phyloP scores from a whole-genome alignment of 2,113 vertebrate species.

The Telmatochromis bifrenatus region DNA sequence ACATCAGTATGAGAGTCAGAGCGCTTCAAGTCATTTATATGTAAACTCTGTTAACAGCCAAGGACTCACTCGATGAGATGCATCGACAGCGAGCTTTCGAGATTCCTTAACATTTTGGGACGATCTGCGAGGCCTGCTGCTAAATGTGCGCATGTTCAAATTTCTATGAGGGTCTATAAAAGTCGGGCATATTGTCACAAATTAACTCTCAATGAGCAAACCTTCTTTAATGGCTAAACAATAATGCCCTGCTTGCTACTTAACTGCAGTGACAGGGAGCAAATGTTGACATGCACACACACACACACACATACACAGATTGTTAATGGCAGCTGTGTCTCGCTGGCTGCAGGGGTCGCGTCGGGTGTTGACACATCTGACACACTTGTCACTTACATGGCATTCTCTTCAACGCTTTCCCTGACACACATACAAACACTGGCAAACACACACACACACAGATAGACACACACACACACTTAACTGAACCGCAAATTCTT shows the following conservation, averaged over 20 bases:
- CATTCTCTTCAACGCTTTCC: slow-evolving; percentile 65
- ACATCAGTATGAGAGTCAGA: slow-evolving; percentile 13
- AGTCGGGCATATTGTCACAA: background rate
- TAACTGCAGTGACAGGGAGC: background rate
- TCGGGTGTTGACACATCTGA: slow-evolving; percentile 68
- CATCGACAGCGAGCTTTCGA: slow-evolving; percentile 12
- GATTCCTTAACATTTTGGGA: background rate
- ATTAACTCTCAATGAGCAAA: background rate
- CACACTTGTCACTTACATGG: slow-evolving; percentile 73
- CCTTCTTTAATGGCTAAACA: background rate
- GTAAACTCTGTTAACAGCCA: background rate
- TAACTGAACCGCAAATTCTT: background rate
- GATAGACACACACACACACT: background rate
- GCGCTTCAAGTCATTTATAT: slow-evolving; percentile 3
- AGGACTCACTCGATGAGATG: background rate
- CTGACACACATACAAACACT: background rate
- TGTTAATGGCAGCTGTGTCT: slow-evolving; percentile 65
- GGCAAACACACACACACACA: background rate
- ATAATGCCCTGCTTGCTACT: background rate
- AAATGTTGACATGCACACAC: background rate
- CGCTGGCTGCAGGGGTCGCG: slow-evolving; percentile 52
- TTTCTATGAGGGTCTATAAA: background rate
- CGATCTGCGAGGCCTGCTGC: background rate
- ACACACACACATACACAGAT: slow-evolving; percentile 9
- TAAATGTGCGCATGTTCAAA: background rate